Evolutionary conservation across 2,113 vertebrate species (phyloP).

Genomic region (Psophia crepitans): DNA sequence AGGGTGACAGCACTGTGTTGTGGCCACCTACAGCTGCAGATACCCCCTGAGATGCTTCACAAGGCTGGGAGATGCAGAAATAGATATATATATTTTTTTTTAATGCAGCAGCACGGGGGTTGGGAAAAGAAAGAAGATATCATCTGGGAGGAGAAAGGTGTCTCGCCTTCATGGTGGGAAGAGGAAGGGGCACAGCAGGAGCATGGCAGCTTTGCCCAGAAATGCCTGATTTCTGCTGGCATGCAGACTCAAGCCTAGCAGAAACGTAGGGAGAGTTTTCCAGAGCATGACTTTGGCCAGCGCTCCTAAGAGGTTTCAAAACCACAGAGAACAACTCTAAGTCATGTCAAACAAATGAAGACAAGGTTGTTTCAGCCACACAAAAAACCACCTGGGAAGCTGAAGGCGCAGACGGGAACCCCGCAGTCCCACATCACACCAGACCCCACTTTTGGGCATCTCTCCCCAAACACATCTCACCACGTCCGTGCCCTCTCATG

Average conservation of each 20-base stretch:
- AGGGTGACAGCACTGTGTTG: not conserved
- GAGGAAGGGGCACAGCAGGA: not conserved
- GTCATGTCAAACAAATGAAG: accelerated
- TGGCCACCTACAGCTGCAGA: not conserved
- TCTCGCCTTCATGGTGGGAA: not conserved
- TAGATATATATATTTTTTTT: accelerated
- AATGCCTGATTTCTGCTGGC: not conserved
- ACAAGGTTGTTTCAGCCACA: not conserved
- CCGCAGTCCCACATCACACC: not conserved
- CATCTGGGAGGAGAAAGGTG: not conserved
- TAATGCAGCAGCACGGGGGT: too few species aligned
- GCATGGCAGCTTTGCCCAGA: not conserved
- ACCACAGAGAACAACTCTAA: not conserved
- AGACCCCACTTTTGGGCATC: not conserved
- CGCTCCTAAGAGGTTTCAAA: not conserved
- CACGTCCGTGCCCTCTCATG: accelerated
- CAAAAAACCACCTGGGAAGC: not conserved
- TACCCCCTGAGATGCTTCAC: not conserved
- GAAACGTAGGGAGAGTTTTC: accelerated
- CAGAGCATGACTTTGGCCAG: accelerated
- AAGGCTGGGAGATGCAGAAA: not conserved
- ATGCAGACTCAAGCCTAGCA: not conserved
- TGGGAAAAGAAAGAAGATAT: not conserved
- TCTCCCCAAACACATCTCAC: not conserved
- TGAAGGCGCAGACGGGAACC: not conserved